These are phyloP conservation scores for Leptinotarsa haldemani DNA, from an alignment of 2,888 invertebrate species.

Conservation along the genomic window DNA sequence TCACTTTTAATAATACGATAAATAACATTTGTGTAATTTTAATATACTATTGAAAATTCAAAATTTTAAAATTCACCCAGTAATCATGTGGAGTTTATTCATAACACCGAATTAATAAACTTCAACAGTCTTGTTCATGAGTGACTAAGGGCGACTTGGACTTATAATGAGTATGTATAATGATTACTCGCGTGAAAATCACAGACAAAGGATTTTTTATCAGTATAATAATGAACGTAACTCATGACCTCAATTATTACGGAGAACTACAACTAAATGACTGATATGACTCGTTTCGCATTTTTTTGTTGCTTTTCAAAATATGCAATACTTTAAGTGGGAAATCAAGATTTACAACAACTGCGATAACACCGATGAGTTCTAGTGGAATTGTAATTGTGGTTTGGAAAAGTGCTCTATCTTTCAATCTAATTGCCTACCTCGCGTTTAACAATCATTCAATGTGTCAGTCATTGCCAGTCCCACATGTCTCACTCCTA, in stretches of 20 bases:
- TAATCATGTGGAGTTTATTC: too few species aligned
- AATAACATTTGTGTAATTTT: too few species aligned
- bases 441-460: conserved; percentile 1
- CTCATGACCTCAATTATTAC: conserved; percentile 1
- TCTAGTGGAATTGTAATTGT: neutral
- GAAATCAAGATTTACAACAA: neutral
- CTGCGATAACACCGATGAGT: neutral
- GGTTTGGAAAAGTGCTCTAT: neutral
- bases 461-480: neutral
- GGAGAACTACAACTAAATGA: neutral
- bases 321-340: neutral
- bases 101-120: too few species aligned
- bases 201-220: conserved; percentile 1
- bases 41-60: too few species aligned
- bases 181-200: neutral
- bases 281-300: neutral
- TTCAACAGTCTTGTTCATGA: too few species aligned
- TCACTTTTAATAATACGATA: too few species aligned
- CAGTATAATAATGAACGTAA: neutral
- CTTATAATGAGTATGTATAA: neutral
- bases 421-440: neutral
- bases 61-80: too few species aligned
- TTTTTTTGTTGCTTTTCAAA: neutral
- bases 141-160: neutral
- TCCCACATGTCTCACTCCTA: neutral